These are phyloP conservation scores for Masticophis lateralis DNA, from an alignment of 2,797 vertebrate species.

Conservation along the genomic window DNA sequence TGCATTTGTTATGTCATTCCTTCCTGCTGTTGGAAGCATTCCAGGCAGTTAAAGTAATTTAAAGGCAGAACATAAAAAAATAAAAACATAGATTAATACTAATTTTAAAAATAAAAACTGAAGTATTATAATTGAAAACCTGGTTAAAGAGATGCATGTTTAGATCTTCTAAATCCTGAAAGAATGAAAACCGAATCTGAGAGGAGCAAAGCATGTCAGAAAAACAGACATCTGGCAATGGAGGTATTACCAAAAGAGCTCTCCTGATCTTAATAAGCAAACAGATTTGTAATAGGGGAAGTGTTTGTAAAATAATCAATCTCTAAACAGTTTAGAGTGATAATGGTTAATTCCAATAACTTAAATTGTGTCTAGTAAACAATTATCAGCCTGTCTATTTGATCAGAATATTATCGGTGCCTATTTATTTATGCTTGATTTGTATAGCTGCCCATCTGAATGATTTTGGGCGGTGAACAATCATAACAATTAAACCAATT, in stretches of 20 bases:
- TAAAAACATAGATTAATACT: background rate
- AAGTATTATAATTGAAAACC: background rate
- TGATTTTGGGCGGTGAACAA: background rate
- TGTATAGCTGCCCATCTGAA: background rate
- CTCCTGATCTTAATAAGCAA: background rate
- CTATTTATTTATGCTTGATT: background rate
- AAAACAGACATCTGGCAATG: background rate
- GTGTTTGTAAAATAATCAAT: background rate
- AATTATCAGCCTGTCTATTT: background rate
- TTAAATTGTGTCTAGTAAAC: background rate
- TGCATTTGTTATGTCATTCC: background rate
- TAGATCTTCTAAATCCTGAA: background rate
- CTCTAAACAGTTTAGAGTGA: background rate
- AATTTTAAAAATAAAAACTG: background rate
- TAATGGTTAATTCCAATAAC: background rate
- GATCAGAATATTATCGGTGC: background rate
- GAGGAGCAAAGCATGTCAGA: background rate
- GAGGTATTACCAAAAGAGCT: background rate
- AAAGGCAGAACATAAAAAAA: background rate
- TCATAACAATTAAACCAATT: background rate
- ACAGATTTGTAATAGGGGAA: background rate
- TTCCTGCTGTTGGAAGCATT: background rate
- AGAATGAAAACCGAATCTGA: background rate
- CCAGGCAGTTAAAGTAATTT: background rate
- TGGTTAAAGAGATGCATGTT: background rate